Percentiles rank a stretch among this genome's conserved stretches.
Conservation (phyloP, 1,140 invertebrate genomes). For the Sipha flava region DNA sequence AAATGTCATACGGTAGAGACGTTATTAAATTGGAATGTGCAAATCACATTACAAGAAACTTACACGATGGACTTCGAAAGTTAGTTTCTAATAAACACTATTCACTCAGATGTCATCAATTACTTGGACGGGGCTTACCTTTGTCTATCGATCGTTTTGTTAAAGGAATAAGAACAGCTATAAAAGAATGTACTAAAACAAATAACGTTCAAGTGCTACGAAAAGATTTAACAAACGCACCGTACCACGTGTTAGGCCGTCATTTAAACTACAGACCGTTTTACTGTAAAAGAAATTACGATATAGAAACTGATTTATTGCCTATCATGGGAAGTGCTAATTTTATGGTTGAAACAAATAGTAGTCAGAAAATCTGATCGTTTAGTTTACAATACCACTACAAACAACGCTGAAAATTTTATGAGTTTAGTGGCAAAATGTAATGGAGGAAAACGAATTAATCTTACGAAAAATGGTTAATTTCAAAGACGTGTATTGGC, state of each 20-base stretch:
- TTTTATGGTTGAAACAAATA: no score
- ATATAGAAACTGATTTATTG: no score
- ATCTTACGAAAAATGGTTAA: no score
- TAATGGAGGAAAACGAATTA: no score
- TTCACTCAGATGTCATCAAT: no score
- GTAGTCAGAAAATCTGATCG: no score
- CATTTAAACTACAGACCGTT: neutral
- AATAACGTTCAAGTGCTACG: neutral
- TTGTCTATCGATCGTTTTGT: neutral
- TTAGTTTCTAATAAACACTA: neutral
- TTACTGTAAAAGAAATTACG: neutral
- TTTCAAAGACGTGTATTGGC: no score
- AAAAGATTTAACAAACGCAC: neutral
- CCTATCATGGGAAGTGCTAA: no score
- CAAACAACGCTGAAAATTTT: no score
- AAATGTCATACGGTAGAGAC: neutral
- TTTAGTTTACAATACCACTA: no score
- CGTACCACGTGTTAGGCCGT: neutral
- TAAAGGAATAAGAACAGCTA: neutral
- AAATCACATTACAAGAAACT: neutral
- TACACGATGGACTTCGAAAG: neutral
- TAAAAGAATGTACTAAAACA: neutral
- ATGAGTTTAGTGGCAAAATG: no score
- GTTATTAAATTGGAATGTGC: neutral
- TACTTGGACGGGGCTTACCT: neutral